Evolutionary conservation across 1,140 invertebrate species (phyloP).

Genomic region (Trissolcus basalis): DNA sequence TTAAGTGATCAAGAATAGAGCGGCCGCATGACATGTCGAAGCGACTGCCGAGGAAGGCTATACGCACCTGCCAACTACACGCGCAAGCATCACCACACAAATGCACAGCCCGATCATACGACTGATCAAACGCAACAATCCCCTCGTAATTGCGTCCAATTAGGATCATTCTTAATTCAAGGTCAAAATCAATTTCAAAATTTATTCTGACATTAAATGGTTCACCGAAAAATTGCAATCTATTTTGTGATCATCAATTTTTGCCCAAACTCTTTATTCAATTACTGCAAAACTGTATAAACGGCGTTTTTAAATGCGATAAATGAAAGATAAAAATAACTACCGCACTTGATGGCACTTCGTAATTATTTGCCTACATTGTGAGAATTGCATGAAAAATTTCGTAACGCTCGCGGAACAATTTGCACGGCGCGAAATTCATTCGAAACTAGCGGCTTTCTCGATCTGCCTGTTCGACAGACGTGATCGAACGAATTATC

Average conservation of each 20-base stretch:
- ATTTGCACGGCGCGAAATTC: constrained; percentile 15
- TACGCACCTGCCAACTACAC: constrained; percentile 70
- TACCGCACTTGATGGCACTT: too few relatives aligned
- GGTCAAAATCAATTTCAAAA: constrained; percentile 34
- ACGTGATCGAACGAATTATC: constrained; percentile 41
- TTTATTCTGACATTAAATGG: constrained; percentile 20
- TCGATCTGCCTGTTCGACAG: constrained; percentile 16
- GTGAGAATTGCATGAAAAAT: not conserved
- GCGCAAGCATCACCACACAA: constrained; percentile 53
- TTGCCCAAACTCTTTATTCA: too few relatives aligned
- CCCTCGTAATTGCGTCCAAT: constrained; percentile 74
- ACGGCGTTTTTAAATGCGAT: too few relatives aligned
- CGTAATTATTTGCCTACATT: too few relatives aligned
- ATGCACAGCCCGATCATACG: constrained; percentile 8
- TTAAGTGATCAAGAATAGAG: constrained; percentile 64
- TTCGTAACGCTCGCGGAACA: constrained; percentile 5
- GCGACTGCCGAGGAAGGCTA: constrained; percentile 59
- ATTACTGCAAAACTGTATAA: too few relatives aligned
- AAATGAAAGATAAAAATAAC: too few relatives aligned
- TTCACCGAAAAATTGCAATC: constrained; percentile 10
- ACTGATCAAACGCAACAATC: constrained; percentile 59
- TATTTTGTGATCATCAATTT: too few relatives aligned
- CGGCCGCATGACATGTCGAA: constrained; percentile 40
- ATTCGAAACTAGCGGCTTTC: constrained; percentile 35
- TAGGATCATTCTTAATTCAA: constrained; percentile 53